phyloP scores from a whole-genome alignment of 2,113 vertebrate species.

The Hucho hucho region DNA sequence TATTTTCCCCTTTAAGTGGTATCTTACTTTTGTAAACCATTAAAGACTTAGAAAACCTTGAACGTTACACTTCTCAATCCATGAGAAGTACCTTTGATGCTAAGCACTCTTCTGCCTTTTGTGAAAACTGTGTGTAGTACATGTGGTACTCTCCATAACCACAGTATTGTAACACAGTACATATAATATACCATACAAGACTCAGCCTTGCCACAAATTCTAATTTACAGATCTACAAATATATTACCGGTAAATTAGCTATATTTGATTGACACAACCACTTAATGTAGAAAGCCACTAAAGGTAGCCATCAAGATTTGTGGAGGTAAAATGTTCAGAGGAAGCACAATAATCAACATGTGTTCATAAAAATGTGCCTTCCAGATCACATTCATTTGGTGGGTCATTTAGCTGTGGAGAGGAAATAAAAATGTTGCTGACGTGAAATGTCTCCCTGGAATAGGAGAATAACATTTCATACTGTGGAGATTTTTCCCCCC shows the following conservation, averaged over 20 bases:
- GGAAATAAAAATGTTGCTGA: background rate
- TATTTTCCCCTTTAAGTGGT: too few relatives aligned
- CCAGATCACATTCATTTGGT: background rate
- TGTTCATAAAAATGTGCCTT: background rate
- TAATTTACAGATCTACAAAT: background rate
- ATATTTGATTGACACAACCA: too few relatives aligned
- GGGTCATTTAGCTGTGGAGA: background rate
- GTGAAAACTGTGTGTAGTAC: too few relatives aligned
- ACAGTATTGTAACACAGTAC: background rate
- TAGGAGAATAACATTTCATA: slow-evolving; percentile 15
- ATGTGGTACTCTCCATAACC: too few relatives aligned
- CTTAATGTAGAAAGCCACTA: too few relatives aligned
- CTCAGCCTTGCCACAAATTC: background rate
- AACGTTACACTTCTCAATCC: too few relatives aligned
- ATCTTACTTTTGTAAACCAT: too few relatives aligned
- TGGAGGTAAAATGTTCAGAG: background rate
- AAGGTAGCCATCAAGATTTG: background rate
- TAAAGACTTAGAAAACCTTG: too few relatives aligned
- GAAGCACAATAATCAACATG: background rate
- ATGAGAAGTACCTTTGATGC: too few relatives aligned
- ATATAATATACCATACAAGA: background rate
- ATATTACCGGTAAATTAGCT: too few relatives aligned
- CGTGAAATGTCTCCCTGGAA: background rate
- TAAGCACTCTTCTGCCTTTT: too few relatives aligned
- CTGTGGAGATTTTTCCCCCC: slow-evolving; percentile 10